Evolutionary conservation across 2,888 invertebrate genomes (phyloP).

Genomic region (Sturmia bella): DNA sequence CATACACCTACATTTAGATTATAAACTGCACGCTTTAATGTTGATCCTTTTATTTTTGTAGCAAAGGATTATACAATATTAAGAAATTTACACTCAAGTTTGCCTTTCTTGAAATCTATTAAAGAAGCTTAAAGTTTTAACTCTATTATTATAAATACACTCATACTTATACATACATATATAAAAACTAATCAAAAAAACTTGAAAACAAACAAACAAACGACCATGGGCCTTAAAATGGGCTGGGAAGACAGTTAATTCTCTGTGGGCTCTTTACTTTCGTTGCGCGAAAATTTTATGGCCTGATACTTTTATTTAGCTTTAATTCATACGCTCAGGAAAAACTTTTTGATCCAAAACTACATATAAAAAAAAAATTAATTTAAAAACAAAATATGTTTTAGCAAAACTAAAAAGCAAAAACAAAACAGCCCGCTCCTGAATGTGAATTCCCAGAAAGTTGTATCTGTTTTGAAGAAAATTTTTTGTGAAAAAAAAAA

Average conservation of each 20-base stretch:
- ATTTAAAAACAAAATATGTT: too few relatives aligned
- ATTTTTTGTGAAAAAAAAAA: too few relatives aligned
- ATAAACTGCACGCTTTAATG: slow-evolving; percentile 58
- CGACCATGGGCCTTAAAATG: slow-evolving; percentile 39
- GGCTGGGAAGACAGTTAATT: neutral
- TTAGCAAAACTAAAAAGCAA: too few relatives aligned
- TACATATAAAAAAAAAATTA: too few relatives aligned
- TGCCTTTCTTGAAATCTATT: slow-evolving; percentile 60
- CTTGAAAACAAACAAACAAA: slow-evolving; percentile 26
- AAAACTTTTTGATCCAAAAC: too few relatives aligned
- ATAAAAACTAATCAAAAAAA: neutral
- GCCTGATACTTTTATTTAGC: neutral
- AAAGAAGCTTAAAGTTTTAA: slow-evolving; percentile 68
- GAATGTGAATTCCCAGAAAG: too few relatives aligned
- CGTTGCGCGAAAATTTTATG: neutral
- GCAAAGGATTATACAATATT: slow-evolving; percentile 26
- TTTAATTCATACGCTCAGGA: too few relatives aligned
- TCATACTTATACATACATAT: neutral
- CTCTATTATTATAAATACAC: slow-evolving; percentile 27
- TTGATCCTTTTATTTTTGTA: slow-evolving; percentile 2
- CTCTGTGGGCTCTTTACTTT: neutral
- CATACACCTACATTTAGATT: slow-evolving; percentile 32
- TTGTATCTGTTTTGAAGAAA: too few relatives aligned
- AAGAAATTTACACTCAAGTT: slow-evolving; percentile 55
- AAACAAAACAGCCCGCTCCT: too few relatives aligned